These are phyloP conservation scores for Auanema sp. DNA, from an alignment of 2,888 invertebrate genomes.

Conservation along the genomic window DNA sequence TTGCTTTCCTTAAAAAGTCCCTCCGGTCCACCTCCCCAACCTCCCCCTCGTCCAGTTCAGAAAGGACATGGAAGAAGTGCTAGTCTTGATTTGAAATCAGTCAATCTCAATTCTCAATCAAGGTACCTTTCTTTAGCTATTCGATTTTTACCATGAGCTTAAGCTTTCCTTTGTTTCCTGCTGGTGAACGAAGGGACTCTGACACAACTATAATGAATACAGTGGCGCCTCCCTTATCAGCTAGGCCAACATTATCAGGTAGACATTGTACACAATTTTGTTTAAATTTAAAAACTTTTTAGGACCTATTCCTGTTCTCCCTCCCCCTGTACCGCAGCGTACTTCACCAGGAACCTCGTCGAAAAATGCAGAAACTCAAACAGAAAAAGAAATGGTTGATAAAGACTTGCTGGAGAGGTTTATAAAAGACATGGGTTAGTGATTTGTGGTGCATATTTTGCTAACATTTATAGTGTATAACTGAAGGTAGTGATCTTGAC, in stretches of 20 bases:
- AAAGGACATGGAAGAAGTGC: slow-evolving; percentile 57
- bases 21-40: slow-evolving; percentile 60
- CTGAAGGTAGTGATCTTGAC: slow-evolving; percentile 25
- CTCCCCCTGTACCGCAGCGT: slow-evolving; percentile 6
- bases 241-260: too few species aligned
- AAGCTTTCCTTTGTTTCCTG: too few species aligned
- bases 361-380: slow-evolving; percentile 21
- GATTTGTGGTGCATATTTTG: not conserved
- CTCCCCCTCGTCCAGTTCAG: slow-evolving; percentile 54
- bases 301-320: not conserved
- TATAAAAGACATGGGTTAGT: slow-evolving; percentile 12
- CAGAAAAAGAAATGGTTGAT: slow-evolving; percentile 18
- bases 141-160: too few species aligned
- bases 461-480: too few species aligned
- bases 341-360: slow-evolving; percentile 5
- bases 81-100: slow-evolving; percentile 55
- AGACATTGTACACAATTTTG: too few species aligned
- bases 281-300: not conserved
- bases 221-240: too few species aligned
- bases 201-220: too few species aligned
- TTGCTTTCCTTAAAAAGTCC: slow-evolving; percentile 42
- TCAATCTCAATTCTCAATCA: slow-evolving; percentile 1
- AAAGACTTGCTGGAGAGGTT: slow-evolving; percentile 16
- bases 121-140: too few species aligned
- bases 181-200: too few species aligned